Conservation (phyloP, 2,888 invertebrate species). For the Eilema caniola region DNA sequence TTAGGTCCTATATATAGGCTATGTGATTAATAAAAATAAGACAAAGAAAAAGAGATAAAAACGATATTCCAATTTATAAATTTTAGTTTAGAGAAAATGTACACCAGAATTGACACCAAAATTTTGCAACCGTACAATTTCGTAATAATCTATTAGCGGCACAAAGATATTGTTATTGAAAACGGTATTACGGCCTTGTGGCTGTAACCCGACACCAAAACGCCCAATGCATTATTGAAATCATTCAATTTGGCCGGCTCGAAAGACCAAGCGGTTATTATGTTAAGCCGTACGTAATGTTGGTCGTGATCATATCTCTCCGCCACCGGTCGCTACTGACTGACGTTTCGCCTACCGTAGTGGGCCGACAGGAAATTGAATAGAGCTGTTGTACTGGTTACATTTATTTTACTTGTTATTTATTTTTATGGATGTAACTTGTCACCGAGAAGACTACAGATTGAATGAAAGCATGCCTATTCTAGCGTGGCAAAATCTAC, state of each 20-base stretch:
- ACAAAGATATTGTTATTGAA: not conserved
- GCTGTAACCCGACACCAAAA: not conserved
- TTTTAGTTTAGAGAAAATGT: too few species aligned
- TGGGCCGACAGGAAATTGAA: constrained; percentile 47
- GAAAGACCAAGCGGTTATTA: constrained; percentile 44
- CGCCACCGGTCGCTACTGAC: constrained; percentile 70
- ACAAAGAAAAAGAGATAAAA: too few species aligned
- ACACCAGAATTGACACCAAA: too few species aligned
- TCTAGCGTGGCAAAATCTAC: too few species aligned
- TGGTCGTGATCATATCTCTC: constrained; percentile 68
- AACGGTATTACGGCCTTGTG: not conserved
- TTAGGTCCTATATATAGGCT: too few species aligned
- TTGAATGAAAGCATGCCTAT: too few species aligned
- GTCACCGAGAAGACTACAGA: too few species aligned
- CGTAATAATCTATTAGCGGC: not conserved
- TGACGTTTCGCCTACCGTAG: constrained; percentile 59
- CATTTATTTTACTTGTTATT: constrained; percentile 23
- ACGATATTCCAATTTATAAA: too few species aligned
- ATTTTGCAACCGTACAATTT: not conserved
- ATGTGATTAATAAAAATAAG: too few species aligned
- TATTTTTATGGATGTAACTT: too few species aligned
- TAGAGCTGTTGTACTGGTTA: constrained; percentile 38
- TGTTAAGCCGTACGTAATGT: constrained; percentile 54
- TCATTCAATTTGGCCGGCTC: constrained; percentile 50
- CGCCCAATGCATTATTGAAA: constrained; percentile 41